Conservation (phyloP, 2,113 vertebrate genomes). For the Corythoichthys haematopterus region DNA sequence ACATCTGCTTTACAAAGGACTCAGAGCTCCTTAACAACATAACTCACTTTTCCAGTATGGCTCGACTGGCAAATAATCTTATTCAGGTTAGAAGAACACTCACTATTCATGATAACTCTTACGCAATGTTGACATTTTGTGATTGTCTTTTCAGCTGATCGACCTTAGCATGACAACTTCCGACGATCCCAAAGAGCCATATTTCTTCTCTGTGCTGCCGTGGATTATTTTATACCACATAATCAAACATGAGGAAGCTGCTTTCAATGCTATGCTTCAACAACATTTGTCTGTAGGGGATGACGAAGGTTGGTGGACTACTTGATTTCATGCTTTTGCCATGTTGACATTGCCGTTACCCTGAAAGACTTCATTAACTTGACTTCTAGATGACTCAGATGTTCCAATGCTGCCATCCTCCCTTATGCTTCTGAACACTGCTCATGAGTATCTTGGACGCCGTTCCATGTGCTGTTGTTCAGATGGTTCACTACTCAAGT, state of each 20-base stretch:
- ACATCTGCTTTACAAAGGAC: slow-evolving; percentile 78
- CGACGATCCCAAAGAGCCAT: slow-evolving; percentile 88
- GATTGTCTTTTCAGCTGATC: slow-evolving; percentile 76
- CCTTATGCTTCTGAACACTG: slow-evolving; percentile 92
- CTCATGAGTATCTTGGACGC: slow-evolving; percentile 92
- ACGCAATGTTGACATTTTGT: neutral
- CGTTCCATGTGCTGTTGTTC: slow-evolving; percentile 93
- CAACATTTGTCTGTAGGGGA: slow-evolving; percentile 76
- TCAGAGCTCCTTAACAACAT: slow-evolving; percentile 71
- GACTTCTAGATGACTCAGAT: slow-evolving; percentile 68
- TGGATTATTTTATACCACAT: slow-evolving; percentile 91
- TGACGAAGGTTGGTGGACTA: slow-evolving; percentile 76
- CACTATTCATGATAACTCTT: neutral
- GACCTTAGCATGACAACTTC: slow-evolving; percentile 89
- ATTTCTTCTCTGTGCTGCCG: slow-evolving; percentile 88
- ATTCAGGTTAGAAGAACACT: slow-evolving; percentile 80
- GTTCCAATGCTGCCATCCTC: slow-evolving; percentile 88
- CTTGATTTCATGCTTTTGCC: slow-evolving; percentile 8
- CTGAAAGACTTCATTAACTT: slow-evolving; percentile 15
- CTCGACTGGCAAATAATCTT: slow-evolving; percentile 86
- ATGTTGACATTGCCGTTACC: neutral
- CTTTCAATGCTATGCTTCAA: slow-evolving; percentile 78
- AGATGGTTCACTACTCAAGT: slow-evolving; percentile 87
- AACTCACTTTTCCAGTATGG: slow-evolving; percentile 70
- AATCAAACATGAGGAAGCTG: slow-evolving; percentile 89